These are phyloP conservation scores for Eristalinus sepulchralis DNA, from an alignment of 2,888 invertebrate species.

Conservation along the genomic window DNA sequence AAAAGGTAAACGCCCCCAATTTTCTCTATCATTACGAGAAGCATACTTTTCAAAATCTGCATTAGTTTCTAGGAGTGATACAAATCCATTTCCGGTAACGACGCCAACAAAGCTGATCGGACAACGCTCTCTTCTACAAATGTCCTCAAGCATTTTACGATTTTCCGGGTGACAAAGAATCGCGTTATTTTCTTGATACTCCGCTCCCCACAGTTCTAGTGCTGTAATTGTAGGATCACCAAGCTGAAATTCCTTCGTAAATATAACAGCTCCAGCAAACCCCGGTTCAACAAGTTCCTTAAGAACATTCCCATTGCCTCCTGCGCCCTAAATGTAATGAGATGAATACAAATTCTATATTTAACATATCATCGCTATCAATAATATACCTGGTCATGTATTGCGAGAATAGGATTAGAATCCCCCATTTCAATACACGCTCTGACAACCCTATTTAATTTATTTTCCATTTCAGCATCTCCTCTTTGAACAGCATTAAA, in stretches of 20 bases:
- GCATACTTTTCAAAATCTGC: conserved; percentile 81
- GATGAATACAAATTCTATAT: background rate
- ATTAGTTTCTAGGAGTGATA: conserved; percentile 85
- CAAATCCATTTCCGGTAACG: conserved; percentile 92
- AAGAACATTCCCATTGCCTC: conserved; percentile 98
- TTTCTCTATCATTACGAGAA: conserved; percentile 77
- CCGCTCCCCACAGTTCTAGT: conserved; percentile 98
- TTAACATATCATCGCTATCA: background rate
- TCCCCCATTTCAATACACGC: conserved; percentile 92
- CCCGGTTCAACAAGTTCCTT: conserved; percentile 97
- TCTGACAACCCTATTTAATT: conserved; percentile 95
- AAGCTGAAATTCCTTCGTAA: conserved; percentile 91
- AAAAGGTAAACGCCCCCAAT: conserved; percentile 86
- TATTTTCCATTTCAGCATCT: conserved; percentile 99
- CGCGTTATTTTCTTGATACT: conserved; percentile 98
- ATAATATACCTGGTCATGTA: conserved; percentile 92
- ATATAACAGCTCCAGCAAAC: conserved; percentile 92
- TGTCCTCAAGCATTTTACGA: conserved; percentile 84
- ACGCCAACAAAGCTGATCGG: conserved; percentile 96
- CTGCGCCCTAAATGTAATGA: conserved; percentile 87
- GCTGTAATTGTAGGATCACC: conserved; percentile 97
- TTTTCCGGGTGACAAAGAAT: conserved; percentile 88
- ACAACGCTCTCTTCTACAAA: conserved; percentile 94
- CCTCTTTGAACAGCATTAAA: conserved; percentile 96
- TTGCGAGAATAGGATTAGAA: conserved; percentile 94